Conservation (phyloP, 2,888 invertebrate species). For the Orgyia antiqua region DNA sequence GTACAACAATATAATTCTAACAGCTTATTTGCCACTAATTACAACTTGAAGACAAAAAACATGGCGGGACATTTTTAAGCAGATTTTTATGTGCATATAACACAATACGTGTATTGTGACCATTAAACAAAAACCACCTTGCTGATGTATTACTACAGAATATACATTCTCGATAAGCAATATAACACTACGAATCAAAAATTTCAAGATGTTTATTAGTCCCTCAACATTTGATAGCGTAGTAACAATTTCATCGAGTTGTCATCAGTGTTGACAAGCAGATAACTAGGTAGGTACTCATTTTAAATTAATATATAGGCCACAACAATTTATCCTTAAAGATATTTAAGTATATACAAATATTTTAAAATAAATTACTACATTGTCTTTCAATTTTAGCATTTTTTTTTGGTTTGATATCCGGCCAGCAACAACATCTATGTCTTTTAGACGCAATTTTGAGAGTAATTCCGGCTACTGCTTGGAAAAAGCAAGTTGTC, state of each 20-base stretch:
- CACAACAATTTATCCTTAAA: slow-evolving; percentile 21
- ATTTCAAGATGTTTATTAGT: too few species aligned
- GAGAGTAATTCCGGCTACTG: too few species aligned
- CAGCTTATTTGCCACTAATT: slow-evolving; percentile 40
- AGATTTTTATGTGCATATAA: slow-evolving; percentile 21
- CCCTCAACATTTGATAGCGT: slow-evolving; percentile 10
- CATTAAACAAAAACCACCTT: slow-evolving; percentile 20
- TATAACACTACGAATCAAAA: neutral
- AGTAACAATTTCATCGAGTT: slow-evolving; percentile 8
- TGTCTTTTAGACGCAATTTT: too few species aligned
- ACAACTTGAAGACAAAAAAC: slow-evolving; percentile 44
- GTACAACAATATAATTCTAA: slow-evolving; percentile 60
- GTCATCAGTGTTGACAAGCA: neutral
- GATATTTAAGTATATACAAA: slow-evolving; percentile 25
- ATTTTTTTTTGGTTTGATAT: too few species aligned
- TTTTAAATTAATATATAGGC: slow-evolving; percentile 12
- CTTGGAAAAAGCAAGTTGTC: too few species aligned
- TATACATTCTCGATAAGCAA: slow-evolving; percentile 18
- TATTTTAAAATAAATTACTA: slow-evolving; percentile 30
- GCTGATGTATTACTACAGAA: slow-evolving; percentile 14
- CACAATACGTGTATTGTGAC: slow-evolving; percentile 26
- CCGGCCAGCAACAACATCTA: too few species aligned
- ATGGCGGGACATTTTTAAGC: slow-evolving; percentile 33
- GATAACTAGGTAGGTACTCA: neutral
- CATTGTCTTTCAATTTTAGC: too few species aligned